phyloP scores from a whole-genome alignment of 2,888 invertebrate species.

The Drosophila imparisetae region DNA sequence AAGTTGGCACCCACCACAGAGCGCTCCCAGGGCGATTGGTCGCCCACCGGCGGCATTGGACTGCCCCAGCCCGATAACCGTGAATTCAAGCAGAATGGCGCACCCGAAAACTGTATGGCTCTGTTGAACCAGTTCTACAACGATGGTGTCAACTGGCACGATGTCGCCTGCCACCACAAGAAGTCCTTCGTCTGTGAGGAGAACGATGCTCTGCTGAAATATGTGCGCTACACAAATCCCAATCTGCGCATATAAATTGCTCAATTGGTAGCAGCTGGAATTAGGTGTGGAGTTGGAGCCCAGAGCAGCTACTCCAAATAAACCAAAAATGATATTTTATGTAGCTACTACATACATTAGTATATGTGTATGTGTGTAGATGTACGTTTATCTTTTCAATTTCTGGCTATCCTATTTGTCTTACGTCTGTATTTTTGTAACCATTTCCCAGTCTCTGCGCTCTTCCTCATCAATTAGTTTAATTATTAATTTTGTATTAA shows the following conservation, averaged over 20 bases:
- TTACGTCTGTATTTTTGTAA: slow-evolving; percentile 56
- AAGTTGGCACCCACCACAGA: slow-evolving; percentile 93
- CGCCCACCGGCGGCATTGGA: slow-evolving; percentile 93
- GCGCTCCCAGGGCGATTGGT: slow-evolving; percentile 94
- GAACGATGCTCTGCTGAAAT: slow-evolving; percentile 93
- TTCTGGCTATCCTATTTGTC: slow-evolving; percentile 51
- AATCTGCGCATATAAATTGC: slow-evolving; percentile 88
- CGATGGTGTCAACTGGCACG: slow-evolving; percentile 96
- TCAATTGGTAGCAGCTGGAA: slow-evolving; percentile 16
- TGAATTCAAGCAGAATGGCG: slow-evolving; percentile 92
- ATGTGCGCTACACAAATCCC: slow-evolving; percentile 93
- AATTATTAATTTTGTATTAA: slow-evolving; percentile 83
- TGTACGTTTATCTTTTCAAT: slow-evolving; percentile 31
- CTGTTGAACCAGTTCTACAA: slow-evolving; percentile 95
- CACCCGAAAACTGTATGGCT: slow-evolving; percentile 93
- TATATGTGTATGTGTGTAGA: slow-evolving; percentile 2
- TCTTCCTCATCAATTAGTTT: slow-evolving; percentile 76
- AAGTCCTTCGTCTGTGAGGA: slow-evolving; percentile 96
- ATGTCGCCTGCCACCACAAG: slow-evolving; percentile 95
- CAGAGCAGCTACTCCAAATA: slow-evolving; percentile 70
- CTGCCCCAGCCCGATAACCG: slow-evolving; percentile 95
- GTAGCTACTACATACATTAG: slow-evolving; percentile 32
- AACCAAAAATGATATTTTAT: slow-evolving; percentile 82
- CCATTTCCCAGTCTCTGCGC: slow-evolving; percentile 43
- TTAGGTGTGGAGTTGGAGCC: slow-evolving; percentile 29